Percentiles rank a stretch among this genome's conserved stretches.
Evolutionary conservation across 2,113 vertebrate genomes (phyloP).

Genomic region (Piprites chloris): DNA sequence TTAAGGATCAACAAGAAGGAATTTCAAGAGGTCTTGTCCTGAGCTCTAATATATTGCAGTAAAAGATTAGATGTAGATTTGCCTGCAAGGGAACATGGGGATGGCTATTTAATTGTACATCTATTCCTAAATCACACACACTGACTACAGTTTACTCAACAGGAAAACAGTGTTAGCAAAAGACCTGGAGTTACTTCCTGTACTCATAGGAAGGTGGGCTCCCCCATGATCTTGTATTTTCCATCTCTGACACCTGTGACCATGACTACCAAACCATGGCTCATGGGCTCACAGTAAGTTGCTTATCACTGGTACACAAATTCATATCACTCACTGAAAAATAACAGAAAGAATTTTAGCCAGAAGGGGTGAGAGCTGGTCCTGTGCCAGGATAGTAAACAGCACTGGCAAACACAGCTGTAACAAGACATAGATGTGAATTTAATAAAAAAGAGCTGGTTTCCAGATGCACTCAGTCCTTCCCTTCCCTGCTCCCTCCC

Average conservation of each 20-base stretch:
- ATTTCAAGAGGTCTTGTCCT: neutral
- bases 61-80: neutral
- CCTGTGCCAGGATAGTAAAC: neutral
- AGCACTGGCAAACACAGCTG: neutral
- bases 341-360: neutral
- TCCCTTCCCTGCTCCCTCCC: neutral
- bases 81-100: neutral
- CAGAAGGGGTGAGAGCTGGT: neutral
- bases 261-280: neutral
- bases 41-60: neutral
- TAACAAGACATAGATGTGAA: neutral
- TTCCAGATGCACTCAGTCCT: neutral
- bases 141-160: neutral
- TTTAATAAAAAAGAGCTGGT: neutral
- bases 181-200: neutral
- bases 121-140: neutral
- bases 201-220: neutral
- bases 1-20: neutral
- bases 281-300: neutral
- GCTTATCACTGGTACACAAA: accelerated
- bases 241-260: neutral
- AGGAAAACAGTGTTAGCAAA: neutral
- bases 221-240: neutral
- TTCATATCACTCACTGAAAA: neutral
- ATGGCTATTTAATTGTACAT: neutral